These are phyloP conservation scores for Crocallis elinguaria DNA, from an alignment of 2,888 invertebrate species.

Conservation along the genomic window DNA sequence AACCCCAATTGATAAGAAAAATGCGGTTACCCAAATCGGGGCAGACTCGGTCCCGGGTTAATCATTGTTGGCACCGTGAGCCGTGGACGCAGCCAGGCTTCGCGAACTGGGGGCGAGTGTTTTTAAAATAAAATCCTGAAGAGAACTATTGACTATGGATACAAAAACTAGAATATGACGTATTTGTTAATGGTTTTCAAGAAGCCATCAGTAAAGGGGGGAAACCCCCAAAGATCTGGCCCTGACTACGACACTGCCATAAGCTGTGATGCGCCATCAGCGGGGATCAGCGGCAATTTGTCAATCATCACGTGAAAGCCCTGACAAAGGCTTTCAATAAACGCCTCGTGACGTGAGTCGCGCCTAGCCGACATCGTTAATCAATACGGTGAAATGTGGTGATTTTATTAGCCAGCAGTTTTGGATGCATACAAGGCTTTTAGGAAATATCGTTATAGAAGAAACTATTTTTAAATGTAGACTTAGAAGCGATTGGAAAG, in stretches of 20 bases:
- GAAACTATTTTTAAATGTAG: too few species aligned
- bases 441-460: not conserved
- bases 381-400: constrained; percentile 25
- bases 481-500: too few species aligned
- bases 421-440: not conserved
- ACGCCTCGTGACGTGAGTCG: constrained; percentile 41
- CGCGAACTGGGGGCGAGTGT: not conserved
- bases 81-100: constrained; percentile 9
- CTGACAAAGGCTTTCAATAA: constrained; percentile 66
- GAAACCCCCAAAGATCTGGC: not conserved
- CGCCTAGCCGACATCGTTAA: constrained; percentile 31
- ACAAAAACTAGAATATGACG: too few species aligned
- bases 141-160: too few species aligned
- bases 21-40: constrained; percentile 30
- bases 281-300: constrained; percentile 73
- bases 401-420: constrained; percentile 25
- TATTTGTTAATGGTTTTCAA: too few species aligned
- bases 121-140: too few species aligned
- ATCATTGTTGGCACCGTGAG: constrained; percentile 61
- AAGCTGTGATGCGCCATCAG: constrained; percentile 50
- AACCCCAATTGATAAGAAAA: constrained; percentile 35
- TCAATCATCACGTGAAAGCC: constrained; percentile 72
- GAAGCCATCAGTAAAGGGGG: too few species aligned
- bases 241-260: constrained; percentile 8
- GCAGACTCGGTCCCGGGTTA: constrained; percentile 47